These are phyloP conservation scores for Bellardia pandia DNA, from an alignment of 2,888 invertebrate species.

Conservation along the genomic window DNA sequence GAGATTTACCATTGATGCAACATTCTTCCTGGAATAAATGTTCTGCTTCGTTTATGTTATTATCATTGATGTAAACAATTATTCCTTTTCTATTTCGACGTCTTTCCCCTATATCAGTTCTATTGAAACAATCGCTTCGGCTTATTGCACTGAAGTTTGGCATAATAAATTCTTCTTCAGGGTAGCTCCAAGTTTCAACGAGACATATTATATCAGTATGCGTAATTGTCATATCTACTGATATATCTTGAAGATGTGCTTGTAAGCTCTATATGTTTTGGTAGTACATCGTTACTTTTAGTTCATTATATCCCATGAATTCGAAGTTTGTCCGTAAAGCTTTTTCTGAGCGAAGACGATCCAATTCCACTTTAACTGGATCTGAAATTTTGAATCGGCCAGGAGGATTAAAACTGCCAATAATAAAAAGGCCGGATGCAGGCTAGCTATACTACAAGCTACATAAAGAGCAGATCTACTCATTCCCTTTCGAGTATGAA, in stretches of 20 bases:
- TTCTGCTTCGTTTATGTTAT: neutral
- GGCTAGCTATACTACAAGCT: too few species aligned
- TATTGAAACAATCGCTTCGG: constrained; percentile 21
- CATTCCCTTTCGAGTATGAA: too few species aligned
- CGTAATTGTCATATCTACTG: neutral
- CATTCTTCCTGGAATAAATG: neutral
- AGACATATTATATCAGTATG: constrained; percentile 37
- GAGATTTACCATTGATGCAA: neutral
- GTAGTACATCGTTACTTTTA: neutral
- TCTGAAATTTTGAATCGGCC: too few species aligned
- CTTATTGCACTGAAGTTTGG: neutral
- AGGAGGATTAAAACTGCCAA: too few species aligned
- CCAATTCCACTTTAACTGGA: too few species aligned
- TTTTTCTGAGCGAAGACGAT: neutral
- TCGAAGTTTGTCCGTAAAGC: constrained; percentile 1
- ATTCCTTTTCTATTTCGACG: constrained; percentile 21
- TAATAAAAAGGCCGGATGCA: too few species aligned
- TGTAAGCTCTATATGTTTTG: too few species aligned
- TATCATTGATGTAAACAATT: neutral
- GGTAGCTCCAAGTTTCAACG: constrained; percentile 40
- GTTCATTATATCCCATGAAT: neutral
- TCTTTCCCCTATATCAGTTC: neutral
- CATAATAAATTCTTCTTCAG: constrained; percentile 8
- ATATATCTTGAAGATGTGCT: constrained; percentile 2
- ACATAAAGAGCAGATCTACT: too few species aligned